These are phyloP conservation scores for Melanchra persicariae DNA, from an alignment of 2,888 invertebrate genomes.

Conservation along the genomic window DNA sequence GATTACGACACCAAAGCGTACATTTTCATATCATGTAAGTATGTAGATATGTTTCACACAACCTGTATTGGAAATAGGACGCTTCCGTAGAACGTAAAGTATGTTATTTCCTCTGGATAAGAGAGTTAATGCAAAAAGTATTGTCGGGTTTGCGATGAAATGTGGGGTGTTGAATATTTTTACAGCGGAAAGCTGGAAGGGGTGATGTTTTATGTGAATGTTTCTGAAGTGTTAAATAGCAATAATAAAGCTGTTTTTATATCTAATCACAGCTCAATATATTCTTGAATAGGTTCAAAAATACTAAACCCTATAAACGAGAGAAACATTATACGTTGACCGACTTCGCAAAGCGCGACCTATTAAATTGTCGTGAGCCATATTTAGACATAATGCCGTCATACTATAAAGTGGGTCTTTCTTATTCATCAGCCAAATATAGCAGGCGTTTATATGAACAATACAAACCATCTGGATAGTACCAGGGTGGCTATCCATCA, in stretches of 20 bases:
- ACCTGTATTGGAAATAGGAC: slow-evolving; percentile 48
- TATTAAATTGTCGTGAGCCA: slow-evolving; percentile 49
- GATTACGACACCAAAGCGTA: slow-evolving; percentile 52
- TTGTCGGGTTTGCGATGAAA: slow-evolving; percentile 28
- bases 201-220: background rate
- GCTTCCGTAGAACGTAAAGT: slow-evolving; percentile 43
- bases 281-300: slow-evolving; percentile 15
- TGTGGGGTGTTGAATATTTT: slow-evolving; percentile 2
- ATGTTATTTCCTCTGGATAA: slow-evolving; percentile 55
- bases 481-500: slow-evolving; percentile 3
- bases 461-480: slow-evolving; percentile 1
- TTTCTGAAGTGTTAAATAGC: background rate
- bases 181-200: background rate
- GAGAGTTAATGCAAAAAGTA: slow-evolving; percentile 40
- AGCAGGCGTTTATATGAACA: slow-evolving; percentile 15
- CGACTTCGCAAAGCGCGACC: slow-evolving; percentile 29
- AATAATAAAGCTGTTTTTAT: background rate
- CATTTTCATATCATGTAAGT: slow-evolving; percentile 30
- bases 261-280: background rate
- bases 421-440: slow-evolving; percentile 28
- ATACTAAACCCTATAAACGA: slow-evolving; percentile 12
- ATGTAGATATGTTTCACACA: slow-evolving; percentile 20
- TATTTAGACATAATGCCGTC: slow-evolving; percentile 52
- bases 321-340: slow-evolving; percentile 24
- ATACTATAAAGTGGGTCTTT: slow-evolving; percentile 12